These are phyloP conservation scores for Micrastur ruficollis DNA, from an alignment of 2,797 vertebrate genomes.

Conservation along the genomic window DNA sequence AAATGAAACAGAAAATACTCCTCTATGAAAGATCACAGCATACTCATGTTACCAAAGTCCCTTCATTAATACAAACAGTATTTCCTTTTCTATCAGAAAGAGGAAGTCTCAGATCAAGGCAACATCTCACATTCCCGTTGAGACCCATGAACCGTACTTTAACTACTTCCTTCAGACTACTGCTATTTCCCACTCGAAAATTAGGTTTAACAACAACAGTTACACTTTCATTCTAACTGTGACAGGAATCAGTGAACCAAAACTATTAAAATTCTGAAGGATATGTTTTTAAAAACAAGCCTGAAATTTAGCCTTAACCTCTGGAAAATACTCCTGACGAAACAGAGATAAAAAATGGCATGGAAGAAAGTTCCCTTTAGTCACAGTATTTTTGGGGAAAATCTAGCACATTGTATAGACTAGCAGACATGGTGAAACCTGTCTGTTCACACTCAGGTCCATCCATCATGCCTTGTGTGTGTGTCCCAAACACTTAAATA, in stretches of 20 bases:
- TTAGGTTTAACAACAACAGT: neutral
- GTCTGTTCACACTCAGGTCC: neutral
- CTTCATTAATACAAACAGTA: neutral
- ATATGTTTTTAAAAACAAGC: neutral
- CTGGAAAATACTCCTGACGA: neutral
- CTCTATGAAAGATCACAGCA: neutral
- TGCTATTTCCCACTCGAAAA: neutral
- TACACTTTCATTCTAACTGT: neutral
- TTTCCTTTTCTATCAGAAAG: conserved; percentile 14
- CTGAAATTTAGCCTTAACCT: neutral
- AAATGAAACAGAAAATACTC: conserved; percentile 23
- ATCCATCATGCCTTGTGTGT: no score
- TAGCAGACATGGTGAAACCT: neutral
- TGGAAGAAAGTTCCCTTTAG: neutral
- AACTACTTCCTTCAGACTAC: neutral
- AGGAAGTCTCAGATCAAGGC: neutral
- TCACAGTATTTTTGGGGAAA: neutral
- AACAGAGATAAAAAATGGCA: neutral
- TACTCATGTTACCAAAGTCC: neutral
- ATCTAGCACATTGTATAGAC: neutral
- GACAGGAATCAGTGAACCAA: neutral
- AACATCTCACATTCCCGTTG: neutral
- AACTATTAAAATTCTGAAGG: neutral
- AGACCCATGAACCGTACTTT: neutral
- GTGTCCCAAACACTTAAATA: neutral